Evolutionary conservation across 2,888 invertebrate genomes (phyloP).

Genomic region (Drosophila lutescens): DNA sequence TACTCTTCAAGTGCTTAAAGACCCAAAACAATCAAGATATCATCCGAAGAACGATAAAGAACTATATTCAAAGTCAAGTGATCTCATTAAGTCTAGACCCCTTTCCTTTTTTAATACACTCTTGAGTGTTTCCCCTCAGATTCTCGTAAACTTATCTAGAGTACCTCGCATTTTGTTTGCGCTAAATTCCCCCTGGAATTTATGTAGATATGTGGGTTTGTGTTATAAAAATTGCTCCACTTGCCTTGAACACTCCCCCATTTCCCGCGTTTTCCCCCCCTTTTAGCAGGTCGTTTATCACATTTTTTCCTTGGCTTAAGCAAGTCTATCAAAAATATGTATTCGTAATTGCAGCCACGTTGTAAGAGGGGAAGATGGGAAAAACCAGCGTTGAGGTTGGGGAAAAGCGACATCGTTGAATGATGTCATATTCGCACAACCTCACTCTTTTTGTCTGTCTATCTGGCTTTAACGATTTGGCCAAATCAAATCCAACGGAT

Average conservation of each 20-base stretch:
- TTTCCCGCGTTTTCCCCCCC: conserved; percentile 4
- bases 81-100: neutral
- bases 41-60: neutral
- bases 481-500: conserved; percentile 20
- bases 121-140: conserved; percentile 2
- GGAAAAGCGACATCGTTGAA: conserved; percentile 72
- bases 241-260: conserved; percentile 15
- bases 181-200: conserved; percentile 10
- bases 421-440: conserved; percentile 68
- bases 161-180: conserved; percentile 16
- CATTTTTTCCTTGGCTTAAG: conserved; percentile 42
- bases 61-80: conserved; percentile 14
- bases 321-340: conserved; percentile 56
- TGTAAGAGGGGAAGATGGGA: conserved; percentile 16
- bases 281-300: conserved; percentile 46
- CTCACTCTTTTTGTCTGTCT: conserved; percentile 14
- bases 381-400: conserved; percentile 29
- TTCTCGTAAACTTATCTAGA: conserved; percentile 11
- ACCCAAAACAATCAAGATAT: neutral
- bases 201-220: conserved; percentile 33
- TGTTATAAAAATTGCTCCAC: conserved; percentile 41
- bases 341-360: conserved; percentile 58
- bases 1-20: neutral
- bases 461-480: conserved; percentile 48
- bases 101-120: neutral